These are phyloP conservation scores for Myotis vivesi DNA, from an alignment of 2,797 vertebrate genomes.

Conservation along the genomic window DNA sequence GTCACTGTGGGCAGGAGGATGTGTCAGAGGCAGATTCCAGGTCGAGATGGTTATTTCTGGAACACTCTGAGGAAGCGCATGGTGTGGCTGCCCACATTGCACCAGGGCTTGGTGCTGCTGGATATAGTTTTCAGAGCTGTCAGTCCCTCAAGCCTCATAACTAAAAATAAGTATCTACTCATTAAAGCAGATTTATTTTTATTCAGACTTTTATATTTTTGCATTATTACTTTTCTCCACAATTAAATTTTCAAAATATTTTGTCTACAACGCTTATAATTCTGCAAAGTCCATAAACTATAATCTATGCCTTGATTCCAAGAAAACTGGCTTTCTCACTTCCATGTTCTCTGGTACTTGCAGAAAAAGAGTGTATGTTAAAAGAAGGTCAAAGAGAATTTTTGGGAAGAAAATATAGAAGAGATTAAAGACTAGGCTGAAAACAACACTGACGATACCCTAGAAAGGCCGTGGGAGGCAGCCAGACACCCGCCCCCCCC, in stretches of 20 bases:
- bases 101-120: background rate
- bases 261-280: background rate
- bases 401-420: background rate
- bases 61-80: conserved; percentile 18
- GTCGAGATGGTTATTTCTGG: conserved; percentile 44
- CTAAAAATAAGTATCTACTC: conserved; percentile 63
- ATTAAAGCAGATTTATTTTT: conserved; percentile 62
- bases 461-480: background rate
- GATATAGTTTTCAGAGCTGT: conserved; percentile 34
- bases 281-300: conserved; percentile 19
- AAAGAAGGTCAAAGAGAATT: background rate
- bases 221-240: background rate
- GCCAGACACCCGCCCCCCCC: fast-evolving
- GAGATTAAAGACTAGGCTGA: background rate
- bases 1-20: background rate
- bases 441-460: background rate
- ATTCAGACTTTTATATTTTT: background rate
- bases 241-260: conserved; percentile 41
- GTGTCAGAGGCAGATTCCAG: conserved; percentile 12
- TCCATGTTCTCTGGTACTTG: background rate
- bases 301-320: background rate
- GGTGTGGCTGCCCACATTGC: background rate
- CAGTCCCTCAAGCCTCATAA: conserved; percentile 28
- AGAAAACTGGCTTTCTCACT: background rate
- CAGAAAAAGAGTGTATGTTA: background rate